Evolutionary conservation across 2,797 vertebrate genomes (phyloP), one percentile per base, ranked within the genome.

Genomic region (Sternotherus odoratus): DNA sequence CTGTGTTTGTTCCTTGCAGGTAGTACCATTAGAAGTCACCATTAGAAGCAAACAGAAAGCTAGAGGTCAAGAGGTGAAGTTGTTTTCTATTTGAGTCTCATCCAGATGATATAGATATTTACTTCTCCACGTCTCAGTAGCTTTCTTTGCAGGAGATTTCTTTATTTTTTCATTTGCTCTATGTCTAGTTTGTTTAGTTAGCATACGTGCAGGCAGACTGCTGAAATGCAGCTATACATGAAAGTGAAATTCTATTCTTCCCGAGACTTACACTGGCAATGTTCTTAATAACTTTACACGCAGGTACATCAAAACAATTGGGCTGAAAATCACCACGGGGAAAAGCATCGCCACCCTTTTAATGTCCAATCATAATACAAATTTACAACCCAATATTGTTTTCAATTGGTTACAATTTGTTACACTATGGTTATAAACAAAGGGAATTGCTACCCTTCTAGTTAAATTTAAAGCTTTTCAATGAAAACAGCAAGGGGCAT

Each of bases 361-460:
- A 93, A 92, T 1, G 30, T 63, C 86, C 93, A 96, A 75, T 92
- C 96, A 95, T 94, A 94, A 93, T 17, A 91, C 88, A 95, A 94
- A 96, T 95, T 91, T 94, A 95, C 95, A 93, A 19, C 82, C 87
- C 93, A 88, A 94, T 94, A 82, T 46, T 60, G 87, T 94, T 94
- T 95, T 92, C 94, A 96, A 84, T 82, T 94, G 94, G 90, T 86
- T 90, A 79, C 94, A 89, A 94, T 96, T 96, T 94, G 94, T 93
- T 94, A 89, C 3, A 50, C 92, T 66, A 1, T 79, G 85, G 82
- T 79, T 92, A 87, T 56, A 94, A 96, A 96, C 92, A 95, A 94
- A 93, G 91, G 79, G 94, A 91, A 91, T 91, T 88, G 94, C 88
- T 81, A 46, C 83, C 82, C 91, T 93, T 91, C 83, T 51, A 72